Evolutionary conservation across 2,888 invertebrate species (phyloP), one percentile per base, ranked within the genome.

Genomic region (Thereva nobilitata): DNA sequence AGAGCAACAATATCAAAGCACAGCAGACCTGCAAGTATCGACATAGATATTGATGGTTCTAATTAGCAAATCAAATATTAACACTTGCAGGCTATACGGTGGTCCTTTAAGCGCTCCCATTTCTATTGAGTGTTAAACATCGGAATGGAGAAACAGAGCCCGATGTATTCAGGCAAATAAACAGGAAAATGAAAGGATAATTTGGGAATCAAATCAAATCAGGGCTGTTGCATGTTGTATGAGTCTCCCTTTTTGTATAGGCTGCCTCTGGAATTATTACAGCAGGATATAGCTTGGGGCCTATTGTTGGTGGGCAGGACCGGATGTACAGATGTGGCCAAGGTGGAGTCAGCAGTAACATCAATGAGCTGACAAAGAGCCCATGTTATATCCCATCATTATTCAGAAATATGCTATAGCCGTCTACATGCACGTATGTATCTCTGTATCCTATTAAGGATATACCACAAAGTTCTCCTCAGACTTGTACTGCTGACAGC

Each of bases 51-150:
- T 50, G 50, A 50, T 50, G 41, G 61, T 41, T 61, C 61, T 61
- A 61, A 61, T 61, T 61, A 61, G 61, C 47, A 49, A 61, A 61
- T 61, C 61, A 61, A 61, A 61, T 61, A 61, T 61, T 61, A 61
- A 61, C 61, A 61, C 50, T 49, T 42, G 23, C 23, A 23, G 23
- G 23, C 23, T 23, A 23, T 23, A 23, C 23, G 23, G 23, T 23
- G 23, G 23, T 50, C 61, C 61, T 37, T 50, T 49, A 50, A 61
- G 61, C 50, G 38, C 49, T 23, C 49, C 47, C 40, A 35, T 56
- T 59, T 47, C 23, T 23, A 56, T 56, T n/a, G 47, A 47, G 47
- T 47, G 10, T 47, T 10, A n/a, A 12, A 37, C n/a, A 37, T 12
- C 47, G 12, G 12, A 40, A 47, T 38, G 47, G 49, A 49, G 59